Conservation (phyloP, 2,888 invertebrate genomes). For the Autographa pulchrina region DNA sequence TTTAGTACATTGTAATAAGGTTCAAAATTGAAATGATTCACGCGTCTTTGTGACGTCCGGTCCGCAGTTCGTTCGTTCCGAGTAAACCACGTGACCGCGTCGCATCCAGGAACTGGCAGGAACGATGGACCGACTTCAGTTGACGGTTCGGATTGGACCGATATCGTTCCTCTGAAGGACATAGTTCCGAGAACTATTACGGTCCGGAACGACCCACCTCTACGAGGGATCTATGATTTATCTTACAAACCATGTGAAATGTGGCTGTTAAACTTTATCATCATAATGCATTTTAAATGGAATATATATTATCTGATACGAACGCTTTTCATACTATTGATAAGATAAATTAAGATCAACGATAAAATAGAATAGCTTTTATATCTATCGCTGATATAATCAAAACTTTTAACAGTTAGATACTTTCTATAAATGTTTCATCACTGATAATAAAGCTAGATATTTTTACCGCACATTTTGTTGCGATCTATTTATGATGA, state of each 20-base stretch:
- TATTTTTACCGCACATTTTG: conserved; percentile 41
- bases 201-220: too few relatives aligned
- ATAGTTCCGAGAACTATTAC: too few relatives aligned
- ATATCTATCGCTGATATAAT: conserved; percentile 29
- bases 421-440: conserved; percentile 35
- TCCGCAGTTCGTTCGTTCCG: too few relatives aligned
- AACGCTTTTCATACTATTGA: conserved; percentile 15
- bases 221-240: not conserved
- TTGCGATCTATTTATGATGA: conserved; percentile 46
- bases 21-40: too few relatives aligned
- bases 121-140: too few relatives aligned
- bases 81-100: too few relatives aligned
- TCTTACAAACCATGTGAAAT: not conserved
- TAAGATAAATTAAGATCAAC: conserved; percentile 21
- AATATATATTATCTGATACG: conserved; percentile 13
- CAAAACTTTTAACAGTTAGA: conserved; percentile 16
- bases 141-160: too few relatives aligned
- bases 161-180: too few relatives aligned
- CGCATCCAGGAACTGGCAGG: too few relatives aligned
- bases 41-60: too few relatives aligned
- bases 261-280: conserved; percentile 29
- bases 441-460: conserved; percentile 29
- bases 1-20: too few relatives aligned
- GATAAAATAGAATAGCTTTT: conserved; percentile 38
- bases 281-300: conserved; percentile 32